These are phyloP conservation scores for Pachydiplax longipennis DNA, from an alignment of 2,888 invertebrate genomes.

Conservation along the genomic window DNA sequence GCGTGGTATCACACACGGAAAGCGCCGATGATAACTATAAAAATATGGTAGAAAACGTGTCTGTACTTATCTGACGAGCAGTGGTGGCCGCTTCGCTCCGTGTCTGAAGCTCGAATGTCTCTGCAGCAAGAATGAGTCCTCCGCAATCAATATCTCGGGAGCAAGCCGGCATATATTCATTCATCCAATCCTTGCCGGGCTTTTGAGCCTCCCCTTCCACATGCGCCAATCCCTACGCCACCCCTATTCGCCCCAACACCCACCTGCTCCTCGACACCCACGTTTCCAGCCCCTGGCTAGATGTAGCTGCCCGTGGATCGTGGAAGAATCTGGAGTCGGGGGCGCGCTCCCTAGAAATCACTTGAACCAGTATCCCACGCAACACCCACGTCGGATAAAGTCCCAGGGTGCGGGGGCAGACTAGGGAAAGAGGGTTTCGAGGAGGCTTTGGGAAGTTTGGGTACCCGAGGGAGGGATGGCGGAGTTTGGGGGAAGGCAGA, in stretches of 20 bases:
- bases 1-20: too few species aligned
- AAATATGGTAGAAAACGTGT: neutral
- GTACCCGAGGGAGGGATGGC: neutral
- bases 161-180: neutral
- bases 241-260: neutral
- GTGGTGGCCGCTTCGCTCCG: neutral
- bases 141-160: constrained; percentile 17
- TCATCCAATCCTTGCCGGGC: constrained; percentile 1
- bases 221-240: neutral
- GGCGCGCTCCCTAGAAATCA: neutral
- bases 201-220: neutral
- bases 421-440: neutral
- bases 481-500: neutral
- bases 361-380: neutral
- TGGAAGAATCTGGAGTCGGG: neutral
- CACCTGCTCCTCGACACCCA: neutral
- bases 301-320: neutral
- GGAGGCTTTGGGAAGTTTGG: neutral
- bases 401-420: too few species aligned
- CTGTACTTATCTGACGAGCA: neutral
- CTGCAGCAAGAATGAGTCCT: neutral
- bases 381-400: neutral
- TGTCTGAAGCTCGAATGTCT: neutral
- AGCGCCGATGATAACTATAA: neutral
- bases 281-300: neutral